Evolutionary conservation across 2,797 vertebrate species (phyloP).

Genomic region (Cetoscarus ocellatus): DNA sequence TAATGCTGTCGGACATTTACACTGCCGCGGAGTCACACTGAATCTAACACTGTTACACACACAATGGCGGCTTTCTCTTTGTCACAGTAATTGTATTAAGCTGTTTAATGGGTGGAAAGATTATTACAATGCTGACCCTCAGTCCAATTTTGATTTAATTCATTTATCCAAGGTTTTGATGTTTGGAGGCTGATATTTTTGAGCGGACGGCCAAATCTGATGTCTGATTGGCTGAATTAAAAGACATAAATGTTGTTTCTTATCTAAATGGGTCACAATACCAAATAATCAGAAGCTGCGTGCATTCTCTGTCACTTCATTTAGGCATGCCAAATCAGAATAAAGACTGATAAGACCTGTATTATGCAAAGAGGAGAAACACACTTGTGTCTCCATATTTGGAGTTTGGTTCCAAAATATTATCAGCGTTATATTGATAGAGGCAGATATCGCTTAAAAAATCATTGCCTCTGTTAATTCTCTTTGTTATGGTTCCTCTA

Average conservation of each 20-base stretch:
- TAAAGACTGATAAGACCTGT: not conserved
- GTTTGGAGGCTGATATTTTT: not conserved
- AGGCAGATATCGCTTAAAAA: too few species aligned
- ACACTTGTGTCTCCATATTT: not conserved
- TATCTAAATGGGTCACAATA: not conserved
- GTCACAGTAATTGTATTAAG: constrained; percentile 2
- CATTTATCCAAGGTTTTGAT: not conserved
- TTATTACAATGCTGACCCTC: not conserved
- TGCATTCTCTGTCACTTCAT: not conserved
- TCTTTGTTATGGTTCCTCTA: too few species aligned
- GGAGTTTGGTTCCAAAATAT: too few species aligned
- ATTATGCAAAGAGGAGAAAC: not conserved
- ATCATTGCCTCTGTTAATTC: too few species aligned
- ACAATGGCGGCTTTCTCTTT: constrained; percentile 22
- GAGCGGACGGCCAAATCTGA: not conserved
- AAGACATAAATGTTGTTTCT: too few species aligned
- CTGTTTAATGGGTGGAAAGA: not conserved
- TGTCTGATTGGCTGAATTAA: not conserved
- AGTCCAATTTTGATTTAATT: not conserved
- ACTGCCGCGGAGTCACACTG: constrained; percentile 20
- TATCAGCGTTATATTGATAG: too few species aligned
- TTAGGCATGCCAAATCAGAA: not conserved
- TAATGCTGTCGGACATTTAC: constrained; percentile 46
- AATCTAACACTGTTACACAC: constrained; percentile 2
- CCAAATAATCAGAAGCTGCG: not conserved